Base-by-base conservation (phyloP, 2,113 vertebrate genomes). In the Microcebus ravelobensis region DNA sequence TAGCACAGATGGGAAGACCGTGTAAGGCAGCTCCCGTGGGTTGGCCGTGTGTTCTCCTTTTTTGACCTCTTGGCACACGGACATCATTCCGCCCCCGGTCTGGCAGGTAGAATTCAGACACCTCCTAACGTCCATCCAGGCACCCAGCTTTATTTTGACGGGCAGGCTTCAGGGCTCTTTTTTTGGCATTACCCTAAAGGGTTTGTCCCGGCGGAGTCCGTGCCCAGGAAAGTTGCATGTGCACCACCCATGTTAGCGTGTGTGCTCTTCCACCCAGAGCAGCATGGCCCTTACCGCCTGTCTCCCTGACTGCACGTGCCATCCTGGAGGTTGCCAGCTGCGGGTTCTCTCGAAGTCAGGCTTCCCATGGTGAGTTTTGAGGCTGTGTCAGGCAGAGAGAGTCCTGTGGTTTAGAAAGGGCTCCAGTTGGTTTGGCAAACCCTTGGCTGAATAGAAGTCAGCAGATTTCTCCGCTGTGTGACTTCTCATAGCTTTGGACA, bases 1-100 rank as follows among this genome's bases (percentile, higher is more conserved):
- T 10, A 3, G 25, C 48, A 42, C 29, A 8, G 1, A 12, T 1
- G 9, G n/a, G 42, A n/a, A 45, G 29, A 8, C 2, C 0, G 6
- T 3, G 14, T 21, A 39, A 0, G 0, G 1, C 18, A 17, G 29
- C 13, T 1, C 10, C 21, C 0, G 3, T 31, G 42, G 29, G 63
- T 17, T 13, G 42, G 15, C 12, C 3, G 0, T n/a, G 0, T 36
- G 1, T 5, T 4, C 42, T 50, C n/a, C 8, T 67, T 36, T 63
- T 82, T 15, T 18, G 18, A 21, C 25, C 68, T 79, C 17, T 23
- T 11, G 34, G 42, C 27, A 18, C 87, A 23, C 42, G 29, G 25
- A 29, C 11, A 0, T 57, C 36, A 1, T 81, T 61, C 18, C 55
- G 8, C 36, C 45, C 31, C 12, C 10, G 5, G 8, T 77, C 91